phyloP scores from a whole-genome alignment of 2,113 vertebrate genomes.

The Genyomyrus donnyi region DNA sequence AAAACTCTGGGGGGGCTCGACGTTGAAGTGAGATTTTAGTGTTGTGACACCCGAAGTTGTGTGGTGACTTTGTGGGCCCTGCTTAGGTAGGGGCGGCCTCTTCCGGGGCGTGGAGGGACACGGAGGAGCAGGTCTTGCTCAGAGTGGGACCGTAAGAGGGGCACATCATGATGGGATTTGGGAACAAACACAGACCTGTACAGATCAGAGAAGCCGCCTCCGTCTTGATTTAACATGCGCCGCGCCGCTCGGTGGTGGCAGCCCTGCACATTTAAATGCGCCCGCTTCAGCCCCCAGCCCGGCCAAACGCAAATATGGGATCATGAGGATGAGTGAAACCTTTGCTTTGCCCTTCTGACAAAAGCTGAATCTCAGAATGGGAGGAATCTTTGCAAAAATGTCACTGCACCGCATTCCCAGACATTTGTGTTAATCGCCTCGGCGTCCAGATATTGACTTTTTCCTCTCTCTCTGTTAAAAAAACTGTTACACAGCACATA shows the following conservation, averaged over 20 bases:
- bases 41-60: background rate
- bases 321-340: background rate
- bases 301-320: too few relatives aligned
- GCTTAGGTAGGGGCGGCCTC: background rate
- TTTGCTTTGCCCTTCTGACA: background rate
- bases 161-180: background rate
- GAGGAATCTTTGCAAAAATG: slow-evolving; percentile 4
- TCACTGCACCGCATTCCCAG: background rate
- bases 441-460: background rate
- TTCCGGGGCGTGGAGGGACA: background rate
- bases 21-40: background rate
- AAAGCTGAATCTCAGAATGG: background rate
- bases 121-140: background rate
- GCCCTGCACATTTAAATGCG: background rate
- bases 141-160: background rate
- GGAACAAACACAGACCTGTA: background rate
- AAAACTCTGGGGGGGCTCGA: background rate
- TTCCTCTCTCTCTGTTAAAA: background rate
- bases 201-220: background rate
- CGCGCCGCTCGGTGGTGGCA: background rate
- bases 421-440: background rate
- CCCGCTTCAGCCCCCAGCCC: background rate
- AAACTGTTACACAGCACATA: background rate
- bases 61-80: background rate
- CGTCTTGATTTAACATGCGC: background rate